Base-by-base conservation (phyloP, 2,113 vertebrate species). In the Gymnarchus niloticus region DNA sequence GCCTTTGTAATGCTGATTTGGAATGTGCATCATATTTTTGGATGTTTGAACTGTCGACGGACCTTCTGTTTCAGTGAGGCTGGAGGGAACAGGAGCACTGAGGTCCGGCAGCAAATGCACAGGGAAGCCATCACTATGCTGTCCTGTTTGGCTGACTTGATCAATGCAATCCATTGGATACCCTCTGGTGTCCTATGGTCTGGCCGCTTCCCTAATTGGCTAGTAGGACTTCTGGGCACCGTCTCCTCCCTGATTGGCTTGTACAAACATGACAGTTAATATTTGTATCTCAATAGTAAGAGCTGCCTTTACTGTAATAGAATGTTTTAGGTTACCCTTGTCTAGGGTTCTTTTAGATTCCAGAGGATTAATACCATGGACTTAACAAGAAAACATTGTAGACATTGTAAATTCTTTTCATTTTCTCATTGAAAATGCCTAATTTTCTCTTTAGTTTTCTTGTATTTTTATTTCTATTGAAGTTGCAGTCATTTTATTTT, bases 91-190 rank as follows among this genome's bases (percentile, higher is more conserved):
- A 91, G 90, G 69, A 73, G 7, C 44, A 76, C 87, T 88, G 90
- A 87, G 48, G 85, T 94, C 49, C 81, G n/a, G 81, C 88, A 83
- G 46, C 89, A 93, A 89, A 92, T 94, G 83, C 85, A 17, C 81
- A 78, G 46, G 0, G 97, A 99, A 89, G 48, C 91, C 0, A 84
- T 99, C 61, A 93, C 89, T 14, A 65, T 97, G 77, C 52, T 98
- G 73, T 92, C 94, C 80, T 92, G 92, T 51, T 2, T 92, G 88
- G 96, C 96, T 0, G 98, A 99, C 89, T 92, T 99, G 80, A 91
- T 89, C 88, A 99, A 98, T 0, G 97, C 98, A 0, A 84, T 99
- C 88, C 97, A 99, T 83, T 99, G 98, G 98, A 94, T 99, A 94
- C 96, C 97, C 0, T 92, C 93, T 0, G 98, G 98, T 0, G 91